Percentiles rank a stretch among this genome's conserved stretches.
Conservation (phyloP, 2,113 vertebrate genomes). For the Trichomycterus rosablanca region DNA sequence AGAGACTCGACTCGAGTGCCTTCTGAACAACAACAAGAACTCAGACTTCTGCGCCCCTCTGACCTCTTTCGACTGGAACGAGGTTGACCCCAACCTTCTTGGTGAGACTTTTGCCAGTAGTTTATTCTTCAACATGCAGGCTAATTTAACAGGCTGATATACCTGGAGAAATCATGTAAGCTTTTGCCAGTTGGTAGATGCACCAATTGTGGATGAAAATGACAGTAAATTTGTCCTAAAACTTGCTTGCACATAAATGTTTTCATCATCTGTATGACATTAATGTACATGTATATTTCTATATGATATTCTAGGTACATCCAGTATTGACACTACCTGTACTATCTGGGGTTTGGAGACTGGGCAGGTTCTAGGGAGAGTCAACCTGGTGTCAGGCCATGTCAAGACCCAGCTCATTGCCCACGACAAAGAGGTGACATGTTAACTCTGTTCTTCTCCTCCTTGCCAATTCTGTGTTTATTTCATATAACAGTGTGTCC, state of each 20-base stretch:
- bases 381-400: constrained; percentile 95
- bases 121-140: background rate
- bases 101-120: constrained; percentile 72
- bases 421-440: constrained; percentile 92
- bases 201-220: too few relatives aligned
- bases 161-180: too few relatives aligned
- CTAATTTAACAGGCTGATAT: too few relatives aligned
- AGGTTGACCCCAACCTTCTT: constrained; percentile 95
- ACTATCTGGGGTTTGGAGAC: constrained; percentile 98
- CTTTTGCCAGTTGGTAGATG: too few relatives aligned
- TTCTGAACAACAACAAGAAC: constrained; percentile 99
- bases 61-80: constrained; percentile 98
- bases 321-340: constrained; percentile 96
- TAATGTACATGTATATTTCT: too few relatives aligned
- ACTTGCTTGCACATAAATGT: too few relatives aligned
- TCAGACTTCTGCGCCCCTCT: constrained; percentile 97
- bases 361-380: constrained; percentile 89
- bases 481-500: background rate
- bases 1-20: constrained; percentile 94
- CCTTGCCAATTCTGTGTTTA: too few relatives aligned
- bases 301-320: constrained; percentile 87
- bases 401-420: constrained; percentile 98
- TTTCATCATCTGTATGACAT: too few relatives aligned
- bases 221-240: too few relatives aligned
- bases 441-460: fast-evolving